Percentiles rank a stretch among this genome's conserved stretches.
These are phyloP conservation scores for Argentina silus DNA, from an alignment of 2,797 vertebrate species.

Conservation along the genomic window DNA sequence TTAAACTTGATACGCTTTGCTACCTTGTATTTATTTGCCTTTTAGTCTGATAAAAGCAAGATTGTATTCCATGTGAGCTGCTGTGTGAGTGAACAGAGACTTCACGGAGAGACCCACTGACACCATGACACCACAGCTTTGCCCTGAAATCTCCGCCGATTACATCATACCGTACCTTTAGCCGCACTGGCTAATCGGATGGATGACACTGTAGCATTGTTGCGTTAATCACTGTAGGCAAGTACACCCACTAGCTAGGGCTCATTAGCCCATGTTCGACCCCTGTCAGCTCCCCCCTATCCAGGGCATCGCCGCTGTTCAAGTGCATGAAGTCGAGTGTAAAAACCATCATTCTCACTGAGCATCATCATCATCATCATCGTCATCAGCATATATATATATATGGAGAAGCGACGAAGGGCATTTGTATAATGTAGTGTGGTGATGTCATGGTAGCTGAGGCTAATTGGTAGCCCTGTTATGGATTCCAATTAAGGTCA, in stretches of 20 bases:
- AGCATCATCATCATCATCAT: background rate
- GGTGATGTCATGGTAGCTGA: background rate
- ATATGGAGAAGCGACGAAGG: background rate
- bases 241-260: conserved; percentile 17
- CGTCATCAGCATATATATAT: background rate
- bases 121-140: background rate
- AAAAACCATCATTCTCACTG: background rate
- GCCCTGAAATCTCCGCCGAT: background rate
- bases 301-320: background rate
- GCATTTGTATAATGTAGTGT: background rate
- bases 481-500: background rate
- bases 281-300: background rate
- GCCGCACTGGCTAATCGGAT: background rate
- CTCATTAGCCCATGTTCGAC: conserved; percentile 23
- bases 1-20: too few species aligned
- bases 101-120: background rate
- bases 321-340: background rate
- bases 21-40: too few species aligned
- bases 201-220: background rate
- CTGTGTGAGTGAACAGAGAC: background rate
- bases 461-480: background rate
- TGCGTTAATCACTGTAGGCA: background rate
- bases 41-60: too few species aligned
- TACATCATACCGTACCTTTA: conserved; percentile 3
- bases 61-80: background rate